Base-by-base conservation (phyloP, 2,113 vertebrate genomes). In the Monarcha castaneiventris region DNA sequence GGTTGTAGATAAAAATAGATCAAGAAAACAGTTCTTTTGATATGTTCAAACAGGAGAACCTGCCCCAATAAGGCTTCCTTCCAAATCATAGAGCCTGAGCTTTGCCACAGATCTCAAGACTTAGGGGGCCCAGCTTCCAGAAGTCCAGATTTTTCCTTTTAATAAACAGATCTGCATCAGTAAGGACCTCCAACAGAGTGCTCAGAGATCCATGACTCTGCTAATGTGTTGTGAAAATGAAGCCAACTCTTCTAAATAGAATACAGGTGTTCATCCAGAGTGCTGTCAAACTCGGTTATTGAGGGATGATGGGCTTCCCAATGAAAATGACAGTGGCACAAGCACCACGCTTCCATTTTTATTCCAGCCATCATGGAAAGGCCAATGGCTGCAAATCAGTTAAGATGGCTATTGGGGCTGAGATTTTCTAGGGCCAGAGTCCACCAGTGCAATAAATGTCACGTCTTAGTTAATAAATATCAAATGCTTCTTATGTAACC, bases 211-310 rank as follows among this genome's bases (percentile, higher is more conserved):
- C 64, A 21, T 76, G 88, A n/a, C 89, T 85, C 63, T 55, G 48
- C 85, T 97, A 92, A 94, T 87, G 64, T 59, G 63, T 94, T 96
- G 73, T 92, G 95, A 96, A 96, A 97, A 96, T 89, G 49, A 92
- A 87, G 74, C 56, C 71, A 59, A 33, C 78, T 87, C 63, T 33
- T 90, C 43, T 92, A 85, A 93, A 94, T 51, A 62, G 77, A 90
- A 69, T 95, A 89, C 91, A 96, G 92, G 87, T 97, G 95, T 95
- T 94, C 87, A 69, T 75, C 77, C 86, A 85, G 71, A 78, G 64
- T 74, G 35, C 48, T 94, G 95, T 95, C 97, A 96, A 9, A 94
- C 71, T 95, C 5, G 0, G 52, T 95, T 97, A 97, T 30, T 78
- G 87, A 80, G 74, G 71, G 26, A 67, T 85, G 69, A 87, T 25